phyloP scores from a whole-genome alignment of 2,113 vertebrate genomes.

The Nothocercus nigrocapillus region DNA sequence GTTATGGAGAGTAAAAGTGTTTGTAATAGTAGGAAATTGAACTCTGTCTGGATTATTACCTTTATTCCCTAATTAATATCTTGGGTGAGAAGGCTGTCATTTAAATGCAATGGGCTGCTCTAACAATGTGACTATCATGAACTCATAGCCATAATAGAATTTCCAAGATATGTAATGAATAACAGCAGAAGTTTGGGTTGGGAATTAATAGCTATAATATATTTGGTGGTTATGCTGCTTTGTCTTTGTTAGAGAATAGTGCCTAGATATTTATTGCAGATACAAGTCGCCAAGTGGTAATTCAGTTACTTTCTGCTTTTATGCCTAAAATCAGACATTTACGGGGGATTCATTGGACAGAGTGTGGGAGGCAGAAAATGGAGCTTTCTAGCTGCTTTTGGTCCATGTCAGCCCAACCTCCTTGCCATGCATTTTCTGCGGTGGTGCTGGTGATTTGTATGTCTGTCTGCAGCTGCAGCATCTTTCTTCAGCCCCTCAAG shows the following conservation, averaged over 20 bases:
- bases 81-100: conserved; percentile 13
- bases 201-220: conserved; percentile 38
- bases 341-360: neutral
- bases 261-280: neutral
- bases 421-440: neutral
- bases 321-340: neutral
- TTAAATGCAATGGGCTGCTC: conserved; percentile 2
- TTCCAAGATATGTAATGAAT: neutral
- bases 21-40: neutral
- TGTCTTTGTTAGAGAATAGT: neutral
- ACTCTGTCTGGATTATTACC: neutral
- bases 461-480: neutral
- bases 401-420: neutral
- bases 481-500: rapidly evolving
- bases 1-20: neutral
- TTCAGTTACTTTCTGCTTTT: neutral
- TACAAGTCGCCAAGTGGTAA: neutral
- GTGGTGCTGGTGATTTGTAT: rapidly evolving
- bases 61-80: neutral
- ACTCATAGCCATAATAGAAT: neutral
- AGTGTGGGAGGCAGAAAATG: neutral
- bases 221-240: neutral
- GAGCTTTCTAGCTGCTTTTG: neutral
- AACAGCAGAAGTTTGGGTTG: neutral
- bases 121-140: neutral